phyloP scores from a whole-genome alignment of 2,888 invertebrate genomes.

The Meteorus cinctellus region DNA sequence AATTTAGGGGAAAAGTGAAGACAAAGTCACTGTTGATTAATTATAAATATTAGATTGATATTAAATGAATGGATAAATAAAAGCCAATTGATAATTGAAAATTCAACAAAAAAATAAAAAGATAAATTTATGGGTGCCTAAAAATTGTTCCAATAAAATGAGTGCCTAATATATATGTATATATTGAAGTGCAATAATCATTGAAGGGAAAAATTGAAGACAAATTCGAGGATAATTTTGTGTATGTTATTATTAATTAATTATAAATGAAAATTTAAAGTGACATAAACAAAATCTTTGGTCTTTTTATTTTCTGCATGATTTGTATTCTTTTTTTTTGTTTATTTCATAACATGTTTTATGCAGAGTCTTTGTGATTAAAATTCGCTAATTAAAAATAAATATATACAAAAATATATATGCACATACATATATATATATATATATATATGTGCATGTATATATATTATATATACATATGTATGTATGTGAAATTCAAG shows the following conservation, averaged over 20 bases:
- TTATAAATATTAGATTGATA: not conserved
- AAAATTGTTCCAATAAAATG: constrained; percentile 62
- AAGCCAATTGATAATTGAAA: not conserved
- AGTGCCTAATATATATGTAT: constrained; percentile 57
- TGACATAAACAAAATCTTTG: not conserved
- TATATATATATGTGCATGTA: too few species aligned
- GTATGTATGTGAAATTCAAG: not conserved
- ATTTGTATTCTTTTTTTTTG: not conserved
- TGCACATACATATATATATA: not conserved
- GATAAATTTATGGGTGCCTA: constrained; percentile 60
- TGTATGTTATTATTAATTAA: constrained; percentile 35
- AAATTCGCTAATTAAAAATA: not conserved
- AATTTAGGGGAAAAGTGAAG: not conserved
- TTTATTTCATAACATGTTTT: not conserved
- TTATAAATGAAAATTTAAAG: not conserved
- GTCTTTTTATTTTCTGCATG: too few species aligned
- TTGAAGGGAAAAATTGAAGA: constrained; percentile 9
- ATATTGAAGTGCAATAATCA: constrained; percentile 48
- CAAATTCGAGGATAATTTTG: constrained; percentile 30
- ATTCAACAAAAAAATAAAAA: constrained; percentile 9
- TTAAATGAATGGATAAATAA: not conserved
- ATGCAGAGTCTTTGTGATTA: not conserved
- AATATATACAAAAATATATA: constrained; percentile 5
- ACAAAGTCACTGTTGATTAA: not conserved
- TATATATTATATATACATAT: not conserved